Evolutionary conservation across 2,113 vertebrate genomes (phyloP).

Genomic region (Cairina moschata): DNA sequence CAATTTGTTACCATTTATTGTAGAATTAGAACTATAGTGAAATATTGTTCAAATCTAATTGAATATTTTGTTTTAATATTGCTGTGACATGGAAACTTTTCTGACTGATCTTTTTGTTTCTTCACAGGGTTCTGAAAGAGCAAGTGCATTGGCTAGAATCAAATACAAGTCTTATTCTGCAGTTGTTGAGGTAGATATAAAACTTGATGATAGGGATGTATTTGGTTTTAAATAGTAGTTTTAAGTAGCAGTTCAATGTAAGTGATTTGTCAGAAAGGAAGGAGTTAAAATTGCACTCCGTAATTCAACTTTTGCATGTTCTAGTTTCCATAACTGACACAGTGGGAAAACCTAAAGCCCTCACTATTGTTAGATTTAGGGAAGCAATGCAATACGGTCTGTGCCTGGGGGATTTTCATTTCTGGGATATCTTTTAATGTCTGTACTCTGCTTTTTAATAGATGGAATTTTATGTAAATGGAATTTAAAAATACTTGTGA

Average conservation of each 20-base stretch:
- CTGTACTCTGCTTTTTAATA: rapidly evolving
- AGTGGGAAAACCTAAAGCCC: neutral
- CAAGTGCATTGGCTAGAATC: conserved; percentile 84
- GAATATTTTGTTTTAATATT: neutral
- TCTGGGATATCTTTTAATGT: neutral
- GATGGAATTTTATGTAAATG: neutral
- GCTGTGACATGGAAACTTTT: neutral
- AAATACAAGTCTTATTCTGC: conserved; percentile 87
- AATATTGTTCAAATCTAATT: neutral
- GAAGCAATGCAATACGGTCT: neutral
- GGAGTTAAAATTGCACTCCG: neutral
- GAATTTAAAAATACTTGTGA: neutral
- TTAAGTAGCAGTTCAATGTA: neutral
- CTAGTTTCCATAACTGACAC: neutral
- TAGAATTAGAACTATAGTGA: neutral
- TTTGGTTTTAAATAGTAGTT: neutral
- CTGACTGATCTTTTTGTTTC: neutral
- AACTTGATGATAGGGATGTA: neutral
- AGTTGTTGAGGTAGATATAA: conserved; percentile 80
- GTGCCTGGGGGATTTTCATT: neutral
- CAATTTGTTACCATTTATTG: neutral
- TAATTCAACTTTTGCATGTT: neutral
- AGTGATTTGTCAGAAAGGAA: neutral
- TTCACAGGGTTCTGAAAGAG: conserved; percentile 85
- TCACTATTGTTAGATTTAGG: neutral